These are phyloP conservation scores for Nipponia nippon DNA, from an alignment of 2,113 vertebrate species.

Conservation along the genomic window DNA sequence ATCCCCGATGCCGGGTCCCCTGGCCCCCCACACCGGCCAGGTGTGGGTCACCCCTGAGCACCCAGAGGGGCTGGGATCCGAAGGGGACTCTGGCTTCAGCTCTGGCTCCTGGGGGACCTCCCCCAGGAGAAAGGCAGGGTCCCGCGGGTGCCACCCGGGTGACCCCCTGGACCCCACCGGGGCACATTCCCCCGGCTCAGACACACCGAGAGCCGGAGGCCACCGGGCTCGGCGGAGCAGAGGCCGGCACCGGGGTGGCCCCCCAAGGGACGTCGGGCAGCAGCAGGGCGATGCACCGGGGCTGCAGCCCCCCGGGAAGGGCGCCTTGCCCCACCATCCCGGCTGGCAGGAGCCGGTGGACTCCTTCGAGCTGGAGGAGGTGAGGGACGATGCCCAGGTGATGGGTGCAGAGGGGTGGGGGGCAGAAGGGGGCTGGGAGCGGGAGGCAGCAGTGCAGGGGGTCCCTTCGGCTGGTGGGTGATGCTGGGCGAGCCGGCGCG, in stretches of 20 bases:
- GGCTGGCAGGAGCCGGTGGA: constrained; percentile 6
- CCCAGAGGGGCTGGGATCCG: neutral
- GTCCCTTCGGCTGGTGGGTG: neutral
- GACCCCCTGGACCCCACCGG: neutral
- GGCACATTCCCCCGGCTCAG: accelerated
- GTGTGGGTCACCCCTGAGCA: neutral
- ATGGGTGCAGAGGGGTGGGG: neutral
- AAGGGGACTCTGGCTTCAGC: neutral
- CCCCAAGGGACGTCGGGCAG: neutral
- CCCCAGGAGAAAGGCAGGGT: neutral
- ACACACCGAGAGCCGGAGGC: neutral
- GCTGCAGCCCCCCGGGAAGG: constrained; percentile 10
- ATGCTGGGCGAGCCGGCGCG: accelerated
- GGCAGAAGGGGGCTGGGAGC: neutral
- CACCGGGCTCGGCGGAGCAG: neutral
- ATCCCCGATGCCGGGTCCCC: neutral
- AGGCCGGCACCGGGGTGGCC: neutral
- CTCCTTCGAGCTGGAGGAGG: constrained; percentile 80
- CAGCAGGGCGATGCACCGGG: neutral
- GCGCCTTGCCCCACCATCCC: neutral
- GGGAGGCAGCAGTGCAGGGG: neutral
- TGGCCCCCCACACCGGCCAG: neutral
- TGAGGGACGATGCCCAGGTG: neutral
- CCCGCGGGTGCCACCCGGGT: accelerated
- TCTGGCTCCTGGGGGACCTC: neutral